Base-by-base conservation (phyloP, 2,888 invertebrate species). In the Eugnorisma glareosa region DNA sequence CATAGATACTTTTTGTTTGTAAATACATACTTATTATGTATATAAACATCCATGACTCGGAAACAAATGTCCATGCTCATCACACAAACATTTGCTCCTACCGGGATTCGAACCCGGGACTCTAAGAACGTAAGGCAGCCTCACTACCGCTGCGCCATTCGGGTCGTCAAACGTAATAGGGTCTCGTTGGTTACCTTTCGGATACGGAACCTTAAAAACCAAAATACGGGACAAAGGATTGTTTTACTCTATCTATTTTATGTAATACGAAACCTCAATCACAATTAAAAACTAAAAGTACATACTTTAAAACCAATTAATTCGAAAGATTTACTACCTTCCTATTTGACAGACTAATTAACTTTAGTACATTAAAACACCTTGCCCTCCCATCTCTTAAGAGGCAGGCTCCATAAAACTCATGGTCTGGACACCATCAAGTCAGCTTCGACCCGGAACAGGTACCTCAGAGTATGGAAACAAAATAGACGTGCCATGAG, bases 401-500 rank as follows among this genome's bases (percentile, higher is more conserved):
- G 68, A 45, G 45, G 28, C 10, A 4, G 35, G 69, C 67, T 67
- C 59, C 54, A 80, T 82, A 70, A 73, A 84, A 40, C 74, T 48
- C 64, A 70, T 80, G 78, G 83, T 81, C 83, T 51, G 48, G 45
- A 57, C 43, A 45, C 61, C 84, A 67, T 73, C 61, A 69, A 80
- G 73, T 74, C 48, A 57, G 54, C 74, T n/a, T 13, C 69, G 61
- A 80, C 43, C 81, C 84, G 84, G 48, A 84, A 82, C 81, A 57
- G 3, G 28, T 15, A n/a, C 28, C 79, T 35, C 6, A 40, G 84
- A 84, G 40, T 21, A 0, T 0, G 6, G 40, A 66, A 66, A 51
- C 0, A n/a, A 31, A 43, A 48, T 75, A n/a, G 71, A 83, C 35
- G 51, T 35, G 81, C 0, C n/a, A 43, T 11, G 18, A 35, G 4